Base-by-base conservation (phyloP, 2,888 invertebrate species). In the Lepidochitona cinerea region DNA sequence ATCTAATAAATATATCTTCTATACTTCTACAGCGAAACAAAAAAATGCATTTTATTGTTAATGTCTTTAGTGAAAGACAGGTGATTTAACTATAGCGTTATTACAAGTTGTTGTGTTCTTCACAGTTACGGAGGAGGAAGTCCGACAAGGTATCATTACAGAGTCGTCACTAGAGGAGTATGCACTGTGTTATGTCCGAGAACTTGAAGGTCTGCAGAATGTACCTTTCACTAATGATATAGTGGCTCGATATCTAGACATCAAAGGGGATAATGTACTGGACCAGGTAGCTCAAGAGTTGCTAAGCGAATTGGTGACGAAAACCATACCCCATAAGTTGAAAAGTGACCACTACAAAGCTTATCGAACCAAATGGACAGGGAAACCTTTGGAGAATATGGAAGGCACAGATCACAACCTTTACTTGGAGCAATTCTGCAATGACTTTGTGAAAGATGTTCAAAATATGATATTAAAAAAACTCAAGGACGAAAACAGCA, bases 381-480 rank as follows among this genome's bases (percentile, higher is more conserved):
- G 78, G 1, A 81, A 80, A 0, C 88, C 88, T 9, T 71, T 88
- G 14, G 73, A 84, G 29, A 83, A 83, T 5, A 71, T 76, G 5
- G 70, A 37, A 5, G 37, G 82, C 68, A 36, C 23, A 5, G 81
- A 81, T 26, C 88, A 89, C 71, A 29, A 68, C 6, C 26, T 77
- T 0, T 89, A 89, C 75, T 70, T 88, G 9, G 54, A 77, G 0
- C 37, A 75, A 6, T 84, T 89, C 73, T 85, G 86, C 74, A 35
- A 69, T 4, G 74, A 83, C 54, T 86, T 89, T 67, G 76, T 81
- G 0, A 33, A 59, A 0, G 82, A 84, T 41, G 76, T 86, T 9
- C 67, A 76, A 23, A 35, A 49, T 3, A 76, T 85, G 70, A 84
- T 88, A 29, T 64, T 80, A 5, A 41, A 71, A n/a, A 87, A 79